phyloP scores from a whole-genome alignment of 2,113 vertebrate genomes.

The Myanophis thanlyinensis region DNA sequence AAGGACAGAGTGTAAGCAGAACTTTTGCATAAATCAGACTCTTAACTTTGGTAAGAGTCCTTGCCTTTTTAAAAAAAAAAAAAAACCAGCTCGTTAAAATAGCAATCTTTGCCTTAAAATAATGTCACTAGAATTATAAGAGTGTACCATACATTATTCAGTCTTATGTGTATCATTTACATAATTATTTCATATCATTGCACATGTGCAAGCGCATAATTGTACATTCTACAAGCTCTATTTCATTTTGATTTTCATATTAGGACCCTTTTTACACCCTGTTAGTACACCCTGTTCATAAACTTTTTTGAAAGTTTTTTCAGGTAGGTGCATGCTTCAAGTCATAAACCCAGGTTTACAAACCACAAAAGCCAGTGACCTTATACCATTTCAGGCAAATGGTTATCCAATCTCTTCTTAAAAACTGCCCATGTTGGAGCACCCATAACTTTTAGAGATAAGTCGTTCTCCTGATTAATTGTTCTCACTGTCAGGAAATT shows the following conservation, averaged over 20 bases:
- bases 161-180: slow-evolving; percentile 27
- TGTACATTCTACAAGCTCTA: slow-evolving; percentile 2
- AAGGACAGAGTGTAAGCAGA: neutral
- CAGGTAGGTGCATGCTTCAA: neutral
- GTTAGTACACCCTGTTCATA: neutral
- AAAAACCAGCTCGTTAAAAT: too few species aligned
- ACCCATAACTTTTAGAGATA: too few species aligned
- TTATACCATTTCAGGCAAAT: too few species aligned
- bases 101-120: neutral
- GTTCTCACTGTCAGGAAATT: neutral
- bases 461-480: too few species aligned
- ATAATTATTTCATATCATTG: slow-evolving; percentile 19
- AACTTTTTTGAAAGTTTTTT: neutral
- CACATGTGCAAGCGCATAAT: neutral
- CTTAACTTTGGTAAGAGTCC: neutral
- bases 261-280: neutral
- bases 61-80: too few species aligned
- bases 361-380: neutral
- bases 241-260: neutral
- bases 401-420: too few species aligned
- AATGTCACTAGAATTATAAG: slow-evolving; percentile 24
- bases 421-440: too few species aligned
- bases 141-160: neutral
- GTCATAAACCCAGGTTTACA: neutral
- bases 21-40: neutral